Evolutionary conservation across 2,888 invertebrate species (phyloP), one percentile per base, ranked within the genome.

Genomic region (Poecilus cupreus): DNA sequence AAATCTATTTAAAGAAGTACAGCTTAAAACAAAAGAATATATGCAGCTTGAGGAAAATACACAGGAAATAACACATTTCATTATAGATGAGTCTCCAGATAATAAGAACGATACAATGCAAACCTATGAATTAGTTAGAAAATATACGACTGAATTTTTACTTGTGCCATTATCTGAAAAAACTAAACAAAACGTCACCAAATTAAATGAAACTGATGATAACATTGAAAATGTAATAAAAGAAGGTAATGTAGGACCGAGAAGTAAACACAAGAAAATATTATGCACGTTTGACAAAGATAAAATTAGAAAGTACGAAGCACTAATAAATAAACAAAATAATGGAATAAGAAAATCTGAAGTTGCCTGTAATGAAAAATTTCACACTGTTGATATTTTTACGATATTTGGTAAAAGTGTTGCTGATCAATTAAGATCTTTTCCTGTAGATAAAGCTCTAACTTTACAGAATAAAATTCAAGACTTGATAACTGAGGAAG

Each of bases 391-490:
- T 1, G 39, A 37, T 68, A 39, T 39, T 13, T 68, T 68, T 68
- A 20, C 68, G 0, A 68, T 43, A 18, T 68, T 68, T 39, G 68
- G 68, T 0, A 68, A 68, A 68, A 68, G 68, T 39, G 43, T 68
- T 18, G 68, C 18, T 10, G 68, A 68, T 39, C 68, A 68, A 16
- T 37, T 68, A 5, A 43, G 39, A 68, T 68, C 39, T 11, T 68
- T 68, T 37, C 68, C 68, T 0, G 20, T 68, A n/a, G 37, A 32
- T 0, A 16, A 16, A 20, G 68, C 68, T 5, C 10, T 68, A 10
- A 4, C 8, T 16, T 68, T 68, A 20, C 68, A 68, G 18, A 43
- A 68, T 39, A 39, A 68, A 68, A 68, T 68, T 16, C 68, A 68
- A 18, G 43, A 68, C 32, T 39, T 68, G 11, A 39, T 68, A 68